A percentile compares a stretch with the other conserved stretches of the same genome.
These are phyloP conservation scores for Pelecanoides urinatrix DNA, from an alignment of 2,113 vertebrate species.

Conservation along the genomic window DNA sequence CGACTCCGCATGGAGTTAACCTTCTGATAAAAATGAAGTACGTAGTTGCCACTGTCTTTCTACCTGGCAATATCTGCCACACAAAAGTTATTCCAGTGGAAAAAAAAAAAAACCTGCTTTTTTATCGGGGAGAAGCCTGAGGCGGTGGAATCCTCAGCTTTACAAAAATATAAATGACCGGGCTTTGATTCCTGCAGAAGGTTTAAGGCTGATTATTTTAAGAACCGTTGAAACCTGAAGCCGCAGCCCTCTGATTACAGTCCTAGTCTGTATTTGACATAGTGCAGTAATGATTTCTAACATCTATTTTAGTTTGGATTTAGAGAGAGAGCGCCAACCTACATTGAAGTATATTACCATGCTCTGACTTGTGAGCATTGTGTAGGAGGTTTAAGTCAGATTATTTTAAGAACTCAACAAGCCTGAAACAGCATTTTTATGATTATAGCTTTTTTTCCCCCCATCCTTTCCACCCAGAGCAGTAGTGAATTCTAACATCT, in stretches of 20 bases:
- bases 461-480: conserved; percentile 56
- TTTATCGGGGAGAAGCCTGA: conserved; percentile 53
- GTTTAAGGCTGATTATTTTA: conserved; percentile 72
- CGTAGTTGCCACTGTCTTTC: conserved; percentile 26
- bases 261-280: conserved; percentile 49
- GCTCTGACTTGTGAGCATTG: conserved; percentile 60
- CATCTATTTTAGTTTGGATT: conserved; percentile 70
- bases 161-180: conserved; percentile 46
- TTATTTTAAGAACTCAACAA: conserved; percentile 75
- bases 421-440: conserved; percentile 65
- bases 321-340: conserved; percentile 59
- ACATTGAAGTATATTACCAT: conserved; percentile 50
- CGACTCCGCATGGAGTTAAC: conserved; percentile 11
- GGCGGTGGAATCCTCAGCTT: conserved; percentile 25
- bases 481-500: conserved; percentile 65
- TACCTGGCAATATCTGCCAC: conserved; percentile 8
- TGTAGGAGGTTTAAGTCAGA: conserved; percentile 71
- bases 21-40: conserved; percentile 41
- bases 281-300: conserved; percentile 57
- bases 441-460: conserved; percentile 47
- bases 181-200: conserved; percentile 50
- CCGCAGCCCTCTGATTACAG: conserved; percentile 42
- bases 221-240: conserved; percentile 56
- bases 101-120: neutral
- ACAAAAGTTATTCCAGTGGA: neutral